Conservation (phyloP, 2,797 vertebrate species). For the Melanotaenia boesemani region DNA sequence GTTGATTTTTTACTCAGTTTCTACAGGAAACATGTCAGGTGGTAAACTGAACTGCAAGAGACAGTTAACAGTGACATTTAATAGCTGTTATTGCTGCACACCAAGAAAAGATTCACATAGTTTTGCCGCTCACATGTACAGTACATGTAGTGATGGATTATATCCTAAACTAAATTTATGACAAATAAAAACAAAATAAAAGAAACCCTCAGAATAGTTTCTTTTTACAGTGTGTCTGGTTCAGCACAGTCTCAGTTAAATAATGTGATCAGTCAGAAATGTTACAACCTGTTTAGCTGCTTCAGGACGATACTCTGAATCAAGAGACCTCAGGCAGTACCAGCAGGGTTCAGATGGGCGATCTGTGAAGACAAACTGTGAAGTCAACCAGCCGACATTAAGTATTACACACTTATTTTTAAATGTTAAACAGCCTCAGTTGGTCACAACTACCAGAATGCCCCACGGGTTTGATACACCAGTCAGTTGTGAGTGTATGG, state of each 20-base stretch:
- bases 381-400: neutral
- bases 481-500: conserved; percentile 3
- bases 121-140: no score
- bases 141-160: no score
- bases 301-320: conserved; percentile 71
- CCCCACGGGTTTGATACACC: neutral
- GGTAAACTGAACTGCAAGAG: no score
- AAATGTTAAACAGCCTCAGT: neutral
- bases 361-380: conserved; percentile 57
- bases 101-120: no score
- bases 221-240: neutral
- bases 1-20: no score
- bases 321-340: conserved; percentile 82
- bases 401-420: neutral
- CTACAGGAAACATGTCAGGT: no score
- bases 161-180: neutral
- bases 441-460: neutral
- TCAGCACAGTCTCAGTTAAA: neutral
- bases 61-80: no score
- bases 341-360: conserved; percentile 73
- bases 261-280: conserved; percentile 10
- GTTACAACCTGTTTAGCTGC: conserved; percentile 73
- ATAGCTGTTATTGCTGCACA: no score
- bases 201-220: neutral
- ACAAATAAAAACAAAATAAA: neutral